Evolutionary conservation across 2,113 vertebrate species (phyloP).

Genomic region (Pseudopipra pipra): DNA sequence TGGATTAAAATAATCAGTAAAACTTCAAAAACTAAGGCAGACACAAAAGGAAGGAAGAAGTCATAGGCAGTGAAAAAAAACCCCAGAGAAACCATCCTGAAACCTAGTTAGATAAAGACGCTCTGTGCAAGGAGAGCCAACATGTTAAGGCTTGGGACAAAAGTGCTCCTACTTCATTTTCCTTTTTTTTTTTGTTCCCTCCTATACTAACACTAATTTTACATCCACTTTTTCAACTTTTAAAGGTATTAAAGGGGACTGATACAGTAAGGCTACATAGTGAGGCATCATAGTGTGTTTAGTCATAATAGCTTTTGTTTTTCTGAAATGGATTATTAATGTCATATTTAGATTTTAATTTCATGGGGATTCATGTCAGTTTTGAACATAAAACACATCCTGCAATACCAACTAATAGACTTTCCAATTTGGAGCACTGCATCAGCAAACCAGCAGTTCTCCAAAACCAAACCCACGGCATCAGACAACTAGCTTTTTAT

Average conservation of each 20-base stretch:
- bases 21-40: not conserved
- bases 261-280: not conserved
- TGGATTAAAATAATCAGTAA: not conserved
- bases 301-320: not conserved
- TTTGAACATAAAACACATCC: not conserved
- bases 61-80: not conserved
- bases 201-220: not conserved
- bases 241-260: not conserved
- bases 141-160: not conserved
- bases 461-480: not conserved
- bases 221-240: not conserved
- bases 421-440: not conserved
- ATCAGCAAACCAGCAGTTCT: not conserved
- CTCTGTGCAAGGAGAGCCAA: not conserved
- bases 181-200: not conserved
- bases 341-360: not conserved
- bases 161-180: not conserved
- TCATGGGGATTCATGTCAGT: not conserved
- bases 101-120: not conserved
- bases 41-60: not conserved
- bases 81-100: not conserved
- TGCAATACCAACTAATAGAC: not conserved
- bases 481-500: not conserved
- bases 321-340: not conserved
- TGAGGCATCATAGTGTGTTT: not conserved